Evolutionary conservation across 2,888 invertebrate genomes (phyloP), one percentile per base, ranked within the genome.

Genomic region (Biston betularia): DNA sequence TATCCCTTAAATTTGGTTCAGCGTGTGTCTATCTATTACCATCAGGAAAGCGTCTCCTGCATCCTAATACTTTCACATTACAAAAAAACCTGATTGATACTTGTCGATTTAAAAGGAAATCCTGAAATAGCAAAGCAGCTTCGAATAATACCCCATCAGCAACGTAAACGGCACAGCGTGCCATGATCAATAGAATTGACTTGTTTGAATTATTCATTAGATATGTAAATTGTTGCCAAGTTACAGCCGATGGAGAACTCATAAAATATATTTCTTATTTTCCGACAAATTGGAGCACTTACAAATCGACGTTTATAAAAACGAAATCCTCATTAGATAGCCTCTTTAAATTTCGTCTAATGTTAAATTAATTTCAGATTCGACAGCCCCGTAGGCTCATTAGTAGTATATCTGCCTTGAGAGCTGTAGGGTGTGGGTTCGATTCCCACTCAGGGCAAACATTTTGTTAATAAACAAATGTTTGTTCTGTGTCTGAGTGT

Each of bases 121-220:
- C 40, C 48, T 33, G 24, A 14, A 35, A 38, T 24, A 15, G 34
- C 53, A 45, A 42, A 52, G 34, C 33, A 46, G 45, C 38, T 42
- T 55, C n/a, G 11, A 52, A 42, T 59, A 46, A 48, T 49, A n/a
- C 24, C 24, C 38, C 45, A 49, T 65, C n/a, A 9, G 14, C 40
- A 58, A 62, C 48, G 34, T 24, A 66, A 62, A 58, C 53, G 45
- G 56, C 35, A 38, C 45, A 58, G 45, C 56, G 56, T 44, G 46
- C 54, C 54, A 52, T 59, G 54, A 67, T 67, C 59, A 63, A 63
- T 67, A 63, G 59, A 59, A 63, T 59, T 63, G 67, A 49, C 46
- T 63, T 40, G 55, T 34, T 40, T 67, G 67, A 67, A 67, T 67
- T 59, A 67, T 67, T 67, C 67, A 67, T 67, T 67, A 63, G 63